A percentile compares a stretch with the other conserved stretches of the same genome.
These are phyloP conservation scores for Diacarnus erythraeanus DNA, from an alignment of 37 sponge, comb jelly and placozoan species.

Conservation along the genomic window DNA sequence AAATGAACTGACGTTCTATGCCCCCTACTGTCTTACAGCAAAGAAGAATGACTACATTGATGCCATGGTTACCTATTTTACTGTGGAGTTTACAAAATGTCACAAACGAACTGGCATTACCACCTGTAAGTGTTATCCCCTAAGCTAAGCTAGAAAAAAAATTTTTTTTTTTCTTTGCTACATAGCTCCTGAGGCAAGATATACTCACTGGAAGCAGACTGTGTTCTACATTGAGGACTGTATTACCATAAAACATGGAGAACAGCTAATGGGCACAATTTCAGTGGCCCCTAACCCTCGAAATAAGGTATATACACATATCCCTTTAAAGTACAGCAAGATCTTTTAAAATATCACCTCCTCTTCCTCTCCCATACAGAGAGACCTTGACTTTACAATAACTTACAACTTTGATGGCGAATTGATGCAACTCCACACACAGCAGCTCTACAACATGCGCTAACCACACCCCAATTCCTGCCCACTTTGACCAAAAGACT, in stretches of 20 bases:
- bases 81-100: slow-evolving; percentile 93
- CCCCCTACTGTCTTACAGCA: slow-evolving; percentile 73
- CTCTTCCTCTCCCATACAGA: slow-evolving; percentile 22
- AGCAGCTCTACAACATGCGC: slow-evolving; percentile 84
- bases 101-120: slow-evolving; percentile 90
- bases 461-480: background rate
- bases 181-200: slow-evolving; percentile 73
- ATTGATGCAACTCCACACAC: slow-evolving; percentile 60
- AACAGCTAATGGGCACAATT: slow-evolving; percentile 83
- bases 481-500: background rate
- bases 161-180: too few species aligned
- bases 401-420: slow-evolving; percentile 87
- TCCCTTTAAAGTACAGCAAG: too few species aligned
- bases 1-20: slow-evolving; percentile 82
- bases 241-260: slow-evolving; percentile 87
- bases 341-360: too few species aligned
- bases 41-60: slow-evolving; percentile 93
- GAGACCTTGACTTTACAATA: slow-evolving; percentile 88
- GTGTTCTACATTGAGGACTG: slow-evolving; percentile 96
- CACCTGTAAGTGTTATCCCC: slow-evolving; percentile 64
- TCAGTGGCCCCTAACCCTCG: slow-evolving; percentile 66
- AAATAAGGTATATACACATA: slow-evolving; percentile 88
- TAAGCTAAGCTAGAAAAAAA: too few species aligned
- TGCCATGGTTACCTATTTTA: slow-evolving; percentile 92
- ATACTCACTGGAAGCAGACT: slow-evolving; percentile 99